Evolutionary conservation across 2,113 vertebrate genomes (phyloP).

Genomic region (Eubucco bourcierii): DNA sequence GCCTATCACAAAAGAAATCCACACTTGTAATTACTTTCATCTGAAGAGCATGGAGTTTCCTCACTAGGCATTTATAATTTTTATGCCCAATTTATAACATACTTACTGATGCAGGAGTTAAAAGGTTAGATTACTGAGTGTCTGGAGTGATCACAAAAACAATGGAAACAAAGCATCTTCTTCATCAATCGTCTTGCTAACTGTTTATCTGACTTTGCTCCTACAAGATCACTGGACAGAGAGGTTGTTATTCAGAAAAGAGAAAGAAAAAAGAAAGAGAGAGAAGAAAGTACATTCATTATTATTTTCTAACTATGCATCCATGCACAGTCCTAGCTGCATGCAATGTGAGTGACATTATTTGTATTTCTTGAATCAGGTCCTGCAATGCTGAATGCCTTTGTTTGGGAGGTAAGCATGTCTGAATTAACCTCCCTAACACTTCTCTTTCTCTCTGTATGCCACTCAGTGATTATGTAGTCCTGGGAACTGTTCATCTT

Average conservation of each 20-base stretch:
- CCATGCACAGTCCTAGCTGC: not conserved
- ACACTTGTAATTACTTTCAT: constrained; percentile 55
- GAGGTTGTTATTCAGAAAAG: constrained; percentile 25
- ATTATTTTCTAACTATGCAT: not conserved
- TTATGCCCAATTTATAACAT: constrained; percentile 55
- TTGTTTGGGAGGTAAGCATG: constrained; percentile 8
- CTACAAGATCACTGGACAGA: constrained; percentile 37
- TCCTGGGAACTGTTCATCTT: constrained; percentile 54
- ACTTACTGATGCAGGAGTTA: constrained; percentile 42
- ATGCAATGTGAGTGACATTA: constrained; percentile 23
- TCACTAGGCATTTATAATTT: constrained; percentile 36
- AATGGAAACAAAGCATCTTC: constrained; percentile 55
- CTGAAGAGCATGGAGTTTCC: constrained; percentile 46
- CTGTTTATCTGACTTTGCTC: constrained; percentile 36
- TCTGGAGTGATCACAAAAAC: constrained; percentile 43
- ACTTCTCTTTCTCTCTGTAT: not conserved
- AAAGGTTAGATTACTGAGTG: constrained; percentile 50
- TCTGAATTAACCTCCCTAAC: constrained; percentile 36
- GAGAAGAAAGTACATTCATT: not conserved
- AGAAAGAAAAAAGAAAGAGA: not conserved
- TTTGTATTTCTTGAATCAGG: constrained; percentile 37
- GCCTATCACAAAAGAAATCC: constrained; percentile 68
- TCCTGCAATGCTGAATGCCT: constrained; percentile 25
- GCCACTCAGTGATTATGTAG: not conserved
- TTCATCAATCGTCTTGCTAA: constrained; percentile 62